Evolutionary conservation across 2,797 vertebrate genomes (phyloP).

Genomic region (Toxotes lorentzi): DNA sequence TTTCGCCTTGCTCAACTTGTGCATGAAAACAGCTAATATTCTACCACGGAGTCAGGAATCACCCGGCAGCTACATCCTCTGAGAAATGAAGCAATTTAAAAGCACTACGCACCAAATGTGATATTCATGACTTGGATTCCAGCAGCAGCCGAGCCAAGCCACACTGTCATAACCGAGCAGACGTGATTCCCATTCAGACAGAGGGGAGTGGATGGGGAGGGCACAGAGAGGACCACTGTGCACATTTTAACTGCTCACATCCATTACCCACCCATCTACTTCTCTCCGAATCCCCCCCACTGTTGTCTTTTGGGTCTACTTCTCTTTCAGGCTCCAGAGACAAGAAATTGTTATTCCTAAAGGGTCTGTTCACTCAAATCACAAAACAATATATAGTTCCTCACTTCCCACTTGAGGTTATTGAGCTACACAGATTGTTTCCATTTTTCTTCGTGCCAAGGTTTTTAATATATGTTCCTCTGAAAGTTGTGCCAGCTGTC

Average conservation of each 20-base stretch:
- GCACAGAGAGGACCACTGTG: background rate
- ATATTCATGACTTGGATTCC: conserved; percentile 85
- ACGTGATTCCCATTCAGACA: conserved; percentile 74
- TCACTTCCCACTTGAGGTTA: background rate
- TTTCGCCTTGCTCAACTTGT: conserved; percentile 61
- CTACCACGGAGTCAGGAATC: conserved; percentile 71
- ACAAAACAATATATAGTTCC: conserved; percentile 15
- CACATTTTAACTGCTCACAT: conserved; percentile 35
- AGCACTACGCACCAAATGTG: conserved; percentile 82
- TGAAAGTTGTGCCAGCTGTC: background rate
- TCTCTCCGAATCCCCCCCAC: conserved; percentile 12
- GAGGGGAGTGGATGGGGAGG: conserved; percentile 32
- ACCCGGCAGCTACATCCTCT: conserved; percentile 74
- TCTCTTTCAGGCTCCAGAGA: conserved; percentile 23
- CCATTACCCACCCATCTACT: conserved; percentile 21
- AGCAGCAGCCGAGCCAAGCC: conserved; percentile 69
- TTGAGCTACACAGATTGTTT: background rate
- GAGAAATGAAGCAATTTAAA: conserved; percentile 86
- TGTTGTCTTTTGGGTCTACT: conserved; percentile 13
- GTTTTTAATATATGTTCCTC: background rate
- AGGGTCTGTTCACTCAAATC: background rate
- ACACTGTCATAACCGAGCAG: conserved; percentile 74
- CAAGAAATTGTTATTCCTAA: background rate
- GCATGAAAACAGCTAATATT: conserved; percentile 76
- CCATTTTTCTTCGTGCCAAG: background rate